Base-by-base conservation (phyloP, 1,140 invertebrate species). In the Orchestia grillus region DNA sequence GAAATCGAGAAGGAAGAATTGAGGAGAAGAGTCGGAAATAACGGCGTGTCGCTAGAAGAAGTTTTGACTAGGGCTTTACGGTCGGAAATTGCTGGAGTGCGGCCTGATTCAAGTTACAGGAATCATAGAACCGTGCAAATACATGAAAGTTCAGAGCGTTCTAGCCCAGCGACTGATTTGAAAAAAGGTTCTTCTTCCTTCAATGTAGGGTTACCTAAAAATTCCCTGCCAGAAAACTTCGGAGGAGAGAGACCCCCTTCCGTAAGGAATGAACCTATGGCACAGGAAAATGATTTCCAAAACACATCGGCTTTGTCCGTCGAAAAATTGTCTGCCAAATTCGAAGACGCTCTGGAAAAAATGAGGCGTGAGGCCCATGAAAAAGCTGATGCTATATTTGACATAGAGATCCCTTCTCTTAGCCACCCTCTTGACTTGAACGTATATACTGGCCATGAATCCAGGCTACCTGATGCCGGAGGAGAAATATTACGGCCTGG, bases 1-100 rank as follows among this genome's bases (percentile, higher is more conserved):
- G 92, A 94, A 44, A 44, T 94, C 28, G 92, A 94, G 92, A 94
- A 36, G 41, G 92, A 94, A 45, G 92, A 94, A 40, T 28, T 90
- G 41, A 90, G 41, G 28, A 90, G 41, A 44, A 90, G 88, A 44
- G 88, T 90, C 6, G 41, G 41, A 23, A 36, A 77, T 43, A 36
- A 41, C 28, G 88, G n/a, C 42, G 88, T 8, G 47, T 53, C 47
- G 6, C 19, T 53, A 53, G 47, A 53, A 53, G 47, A 53, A 42
- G 88, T 44, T 90, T 77, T 77, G 36, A 3, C 11, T 19, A 77
- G 62, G 36, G 62, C 36, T 77, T 77, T 77, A 1, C 62, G 36
- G 28, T 77, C 62, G 3, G 62, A 77, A 77, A 36, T 19, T 23
- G 3, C 62, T 15, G 62, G 62, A 77, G 36, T 77, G 11, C 62